Conservation (phyloP, 2,113 vertebrate species). For the Pao palembangensis region DNA sequence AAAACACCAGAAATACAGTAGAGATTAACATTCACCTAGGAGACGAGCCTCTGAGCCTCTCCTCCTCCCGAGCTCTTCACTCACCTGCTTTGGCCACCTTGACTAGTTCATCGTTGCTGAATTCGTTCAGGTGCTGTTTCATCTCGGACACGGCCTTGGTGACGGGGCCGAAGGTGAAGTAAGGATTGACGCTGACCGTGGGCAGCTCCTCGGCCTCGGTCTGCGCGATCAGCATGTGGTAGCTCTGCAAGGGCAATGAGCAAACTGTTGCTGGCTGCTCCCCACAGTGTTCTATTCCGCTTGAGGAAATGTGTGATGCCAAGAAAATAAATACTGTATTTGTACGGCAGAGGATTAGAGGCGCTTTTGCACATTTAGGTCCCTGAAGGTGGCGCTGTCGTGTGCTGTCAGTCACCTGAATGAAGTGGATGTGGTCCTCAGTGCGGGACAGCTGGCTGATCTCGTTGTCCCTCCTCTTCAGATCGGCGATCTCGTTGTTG, state of each 20-base stretch:
- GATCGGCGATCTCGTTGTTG: constrained; percentile 73
- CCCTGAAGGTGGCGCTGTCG: not conserved
- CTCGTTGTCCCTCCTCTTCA: constrained; percentile 76
- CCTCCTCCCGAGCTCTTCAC: not conserved
- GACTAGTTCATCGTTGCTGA: constrained; percentile 76
- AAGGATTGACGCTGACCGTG: constrained; percentile 75
- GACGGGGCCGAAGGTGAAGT: constrained; percentile 74
- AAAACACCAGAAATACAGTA: constrained; percentile 2
- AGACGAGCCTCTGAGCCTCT: no score
- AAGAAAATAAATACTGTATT: not conserved
- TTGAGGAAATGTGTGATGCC: not conserved
- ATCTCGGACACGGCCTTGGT: constrained; percentile 77
- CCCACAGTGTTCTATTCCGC: no score
- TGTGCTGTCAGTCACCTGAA: constrained; percentile 63
- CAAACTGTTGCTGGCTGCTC: not conserved
- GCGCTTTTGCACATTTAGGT: no score
- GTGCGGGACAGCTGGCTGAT: constrained; percentile 78
- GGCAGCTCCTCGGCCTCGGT: constrained; percentile 76
- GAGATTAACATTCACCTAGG: no score
- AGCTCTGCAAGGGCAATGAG: constrained; percentile 50
- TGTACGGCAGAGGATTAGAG: not conserved
- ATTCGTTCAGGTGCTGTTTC: constrained; percentile 78
- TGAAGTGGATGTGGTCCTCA: constrained; percentile 81
- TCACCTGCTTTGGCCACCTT: constrained; percentile 74
- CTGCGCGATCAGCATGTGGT: constrained; percentile 78